Conservation (phyloP, 2,797 vertebrate species). For the Sebastes ruberrimus region DNA sequence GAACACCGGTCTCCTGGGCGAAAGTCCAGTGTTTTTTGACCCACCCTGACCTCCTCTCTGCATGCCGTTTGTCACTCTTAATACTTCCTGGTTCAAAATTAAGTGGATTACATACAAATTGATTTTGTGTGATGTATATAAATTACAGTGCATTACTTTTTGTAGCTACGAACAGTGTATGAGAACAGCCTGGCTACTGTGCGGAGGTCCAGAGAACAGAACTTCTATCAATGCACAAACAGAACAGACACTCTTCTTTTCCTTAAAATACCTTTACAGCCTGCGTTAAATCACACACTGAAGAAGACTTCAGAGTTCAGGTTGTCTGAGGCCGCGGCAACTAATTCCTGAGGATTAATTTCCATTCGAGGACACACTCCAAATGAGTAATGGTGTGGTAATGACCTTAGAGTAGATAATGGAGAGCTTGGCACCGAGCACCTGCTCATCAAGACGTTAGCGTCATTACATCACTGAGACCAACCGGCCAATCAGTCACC, state of each 20-base stretch:
- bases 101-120: no score
- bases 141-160: no score
- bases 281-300: neutral
- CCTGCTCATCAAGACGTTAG: slow-evolving; percentile 62
- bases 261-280: neutral
- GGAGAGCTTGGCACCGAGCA: slow-evolving; percentile 59
- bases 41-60: no score
- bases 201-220: neutral
- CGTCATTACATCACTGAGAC: slow-evolving; percentile 48
- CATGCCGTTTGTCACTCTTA: no score
- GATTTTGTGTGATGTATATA: no score
- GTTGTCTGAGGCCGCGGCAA: slow-evolving; percentile 26
- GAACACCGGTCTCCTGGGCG: no score
- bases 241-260: neutral
- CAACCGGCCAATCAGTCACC: slow-evolving; percentile 58
- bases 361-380: slow-evolving; percentile 50
- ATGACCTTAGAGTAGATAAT: slow-evolving; percentile 68
- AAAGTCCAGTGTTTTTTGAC: no score
- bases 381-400: slow-evolving; percentile 60
- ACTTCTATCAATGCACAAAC: neutral
- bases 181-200: neutral
- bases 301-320: slow-evolving; percentile 2
- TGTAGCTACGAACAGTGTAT: no score
- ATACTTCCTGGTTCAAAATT: no score
- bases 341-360: slow-evolving; percentile 48